Base-by-base conservation (phyloP, 2,888 invertebrate species). In the Dryocosmus kuriphilus region DNA sequence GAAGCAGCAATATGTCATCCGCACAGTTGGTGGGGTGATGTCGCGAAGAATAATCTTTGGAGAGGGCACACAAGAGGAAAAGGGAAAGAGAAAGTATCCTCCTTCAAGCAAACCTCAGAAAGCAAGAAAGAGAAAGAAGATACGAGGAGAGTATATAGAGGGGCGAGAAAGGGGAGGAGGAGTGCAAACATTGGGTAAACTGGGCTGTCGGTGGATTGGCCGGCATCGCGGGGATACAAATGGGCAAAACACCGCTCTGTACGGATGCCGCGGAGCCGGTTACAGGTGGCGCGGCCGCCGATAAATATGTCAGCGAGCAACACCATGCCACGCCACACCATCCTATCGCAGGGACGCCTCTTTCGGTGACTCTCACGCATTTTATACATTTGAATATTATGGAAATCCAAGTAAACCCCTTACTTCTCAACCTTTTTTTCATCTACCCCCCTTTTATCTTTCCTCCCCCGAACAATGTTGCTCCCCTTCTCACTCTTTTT, bases 301-400 rank as follows among this genome's bases (percentile, higher is more conserved):
- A 90, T 91, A 91, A 91, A 91, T 91, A 91, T 91, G 91, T 91
- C 91, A 91, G 88, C 88, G 86, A 86, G 87, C 88, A 91, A 91
- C 91, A 90, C 91, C 90, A 87, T 82, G 86, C 86, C 86, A 73
- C 77, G 76, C 79, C 77, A 74, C 62, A 73, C 79, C 78, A 76
- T 81, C 81, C 77, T 78, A 82, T 81, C 79, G 80, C 84, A 80
- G 82, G 71, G 63, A 60, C 65, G 74, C 71, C 75, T 46, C 46
- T 41, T 76, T 60, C 32, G 57, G 74, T 78, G 76, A 77, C 57
- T 82, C 82, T 80, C 82, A 83, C 85, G 86, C 81, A 84, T 85
- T 86, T 88, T 87, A 86, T 85, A 86, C 89, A 91, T 90, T 91
- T 89, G 87, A 90, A 91, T 90, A 90, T 91, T 90, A 90, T 91